phyloP scores from a whole-genome alignment of 2,113 vertebrate genomes.

The Hippocampus mohnikei region DNA sequence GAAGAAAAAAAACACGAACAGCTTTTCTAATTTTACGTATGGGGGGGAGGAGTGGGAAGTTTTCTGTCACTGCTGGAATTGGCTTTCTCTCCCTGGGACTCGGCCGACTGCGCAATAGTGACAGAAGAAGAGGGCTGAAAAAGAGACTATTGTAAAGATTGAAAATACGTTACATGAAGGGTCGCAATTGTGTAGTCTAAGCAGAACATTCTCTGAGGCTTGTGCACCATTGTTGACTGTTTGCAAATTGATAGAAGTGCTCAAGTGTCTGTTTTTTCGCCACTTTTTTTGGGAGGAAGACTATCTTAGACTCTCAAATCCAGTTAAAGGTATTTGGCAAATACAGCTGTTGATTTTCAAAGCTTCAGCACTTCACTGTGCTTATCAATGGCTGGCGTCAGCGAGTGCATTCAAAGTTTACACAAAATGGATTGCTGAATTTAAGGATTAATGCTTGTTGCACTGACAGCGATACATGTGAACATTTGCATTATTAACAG shows the following conservation, averaged over 20 bases:
- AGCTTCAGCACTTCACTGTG: slow-evolving; percentile 39
- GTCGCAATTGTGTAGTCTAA: slow-evolving; percentile 66
- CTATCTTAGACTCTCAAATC: slow-evolving; percentile 65
- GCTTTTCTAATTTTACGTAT: slow-evolving; percentile 77
- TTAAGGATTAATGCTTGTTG: slow-evolving; percentile 8
- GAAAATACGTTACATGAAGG: slow-evolving; percentile 75
- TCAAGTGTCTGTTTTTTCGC: slow-evolving; percentile 36
- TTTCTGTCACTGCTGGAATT: slow-evolving; percentile 78
- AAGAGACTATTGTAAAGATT: slow-evolving; percentile 69
- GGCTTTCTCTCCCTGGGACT: slow-evolving; percentile 69
- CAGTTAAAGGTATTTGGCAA: slow-evolving; percentile 67
- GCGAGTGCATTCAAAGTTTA: slow-evolving; percentile 36
- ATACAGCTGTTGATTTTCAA: slow-evolving; percentile 64
- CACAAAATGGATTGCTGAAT: slow-evolving; percentile 27
- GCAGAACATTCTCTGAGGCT: slow-evolving; percentile 62
- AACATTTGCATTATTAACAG: not conserved
- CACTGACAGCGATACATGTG: not conserved
- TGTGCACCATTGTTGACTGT: slow-evolving; percentile 65
- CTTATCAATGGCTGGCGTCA: slow-evolving; percentile 27
- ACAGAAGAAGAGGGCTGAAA: slow-evolving; percentile 62
- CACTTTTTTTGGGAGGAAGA: slow-evolving; percentile 44
- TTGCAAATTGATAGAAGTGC: slow-evolving; percentile 79
- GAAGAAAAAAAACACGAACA: slow-evolving; percentile 59
- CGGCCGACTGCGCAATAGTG: slow-evolving; percentile 60
- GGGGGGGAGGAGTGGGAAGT: slow-evolving; percentile 74